Base-by-base conservation (phyloP, 1,140 invertebrate species). In the Zelostemma sp. region DNA sequence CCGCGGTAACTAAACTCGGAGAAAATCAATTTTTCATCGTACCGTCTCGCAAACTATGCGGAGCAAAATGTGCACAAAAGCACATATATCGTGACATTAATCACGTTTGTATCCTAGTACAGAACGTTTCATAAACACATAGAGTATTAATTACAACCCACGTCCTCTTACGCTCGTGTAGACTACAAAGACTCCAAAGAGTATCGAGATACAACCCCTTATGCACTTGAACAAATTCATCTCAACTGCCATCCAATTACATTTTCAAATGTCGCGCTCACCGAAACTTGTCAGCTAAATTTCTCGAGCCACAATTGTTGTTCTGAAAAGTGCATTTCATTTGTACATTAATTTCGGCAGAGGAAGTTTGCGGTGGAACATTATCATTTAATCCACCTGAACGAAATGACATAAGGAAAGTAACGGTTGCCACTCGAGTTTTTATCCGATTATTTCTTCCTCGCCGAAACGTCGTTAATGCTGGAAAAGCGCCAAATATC, bases 71-170 rank as follows among this genome's bases (percentile, higher is more conserved):
- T 62, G 61, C 62, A 65, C 62, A 62, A 65, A 65, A 70, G 68
- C 68, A 62, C 62, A 62, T 70, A 70, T 62, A 65, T 70, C 53
- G 68, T 65, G 57, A 56, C 68, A 70, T 70, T 70, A 70, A 70
- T 70, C 62, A 70, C 54, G 61, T 70, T 70, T 70, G 62, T 70
- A 65, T 49, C 45, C 41, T 60, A 69, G 60, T 64, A 16, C 66
- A 60, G 55, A 69, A 69, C 62, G 60, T 49, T 69, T 64, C 64
- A 64, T 69, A 69, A 69, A 69, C 67, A 69, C 38, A 64, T 60
- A 60, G 56, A 71, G 62, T 66, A 71, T 71, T 71, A 71, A 71
- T 71, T 71, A 71, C 58, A 47, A 62, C 46, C 62, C 43, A 31
- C 55, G 56, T 57, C 50, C 54, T 61, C 63, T 64, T 61, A 48